Percentiles rank a stretch among this genome's conserved stretches.
phyloP scores from a whole-genome alignment of 2,888 invertebrate genomes.

The Cephus pygmeus region DNA sequence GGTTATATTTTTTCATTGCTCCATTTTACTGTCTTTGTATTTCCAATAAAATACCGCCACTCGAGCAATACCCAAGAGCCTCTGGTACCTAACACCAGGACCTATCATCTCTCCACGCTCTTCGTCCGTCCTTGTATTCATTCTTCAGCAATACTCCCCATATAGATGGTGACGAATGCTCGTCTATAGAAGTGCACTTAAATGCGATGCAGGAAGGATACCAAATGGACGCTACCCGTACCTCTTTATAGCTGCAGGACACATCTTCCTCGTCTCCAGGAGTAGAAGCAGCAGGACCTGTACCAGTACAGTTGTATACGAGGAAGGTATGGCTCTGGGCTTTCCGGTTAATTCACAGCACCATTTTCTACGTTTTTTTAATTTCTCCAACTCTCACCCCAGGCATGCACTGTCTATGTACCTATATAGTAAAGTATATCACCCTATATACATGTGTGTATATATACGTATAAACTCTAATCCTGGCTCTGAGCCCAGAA shows the following conservation, averaged over 20 bases:
- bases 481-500: conserved; percentile 10
- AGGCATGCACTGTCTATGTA: neutral
- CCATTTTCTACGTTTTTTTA: conserved; percentile 24
- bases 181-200: neutral
- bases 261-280: neutral
- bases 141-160: neutral
- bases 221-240: neutral
- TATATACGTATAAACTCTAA: neutral
- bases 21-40: neutral
- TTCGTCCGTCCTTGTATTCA: neutral
- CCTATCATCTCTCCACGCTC: neutral
- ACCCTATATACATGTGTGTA: neutral
- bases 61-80: neutral
- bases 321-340: conserved; percentile 15
- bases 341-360: conserved; percentile 31
- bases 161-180: neutral
- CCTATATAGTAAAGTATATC: neutral
- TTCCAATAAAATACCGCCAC: neutral
- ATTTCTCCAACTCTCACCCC: conserved; percentile 16
- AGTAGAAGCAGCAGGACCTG: neutral
- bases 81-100: neutral
- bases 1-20: neutral
- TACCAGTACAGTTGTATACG: neutral
- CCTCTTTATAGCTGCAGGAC: neutral
- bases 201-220: neutral